Evolutionary conservation across 2,113 vertebrate genomes (phyloP).

Genomic region (Gasterosteus nipponicus): DNA sequence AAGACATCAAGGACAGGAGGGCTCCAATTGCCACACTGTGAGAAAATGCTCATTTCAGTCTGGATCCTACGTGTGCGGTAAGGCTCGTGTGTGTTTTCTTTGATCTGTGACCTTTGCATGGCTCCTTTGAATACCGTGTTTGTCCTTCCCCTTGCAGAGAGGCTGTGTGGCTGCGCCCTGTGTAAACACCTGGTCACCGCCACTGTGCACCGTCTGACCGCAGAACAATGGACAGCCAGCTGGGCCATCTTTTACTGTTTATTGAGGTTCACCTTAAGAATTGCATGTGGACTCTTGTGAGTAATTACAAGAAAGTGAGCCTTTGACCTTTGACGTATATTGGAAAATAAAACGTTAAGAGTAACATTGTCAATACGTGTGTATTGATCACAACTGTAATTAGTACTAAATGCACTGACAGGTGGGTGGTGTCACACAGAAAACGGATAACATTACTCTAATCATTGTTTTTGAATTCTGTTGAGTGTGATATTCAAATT

Average conservation of each 20-base stretch:
- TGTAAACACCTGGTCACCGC: conserved; percentile 80
- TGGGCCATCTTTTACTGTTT: conserved; percentile 82
- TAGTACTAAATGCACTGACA: conserved; percentile 64
- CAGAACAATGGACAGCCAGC: conserved; percentile 81
- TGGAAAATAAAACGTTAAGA: conserved; percentile 73
- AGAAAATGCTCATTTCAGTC: conserved; percentile 34
- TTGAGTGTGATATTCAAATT: conserved; percentile 58
- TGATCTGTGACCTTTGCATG: conserved; percentile 37
- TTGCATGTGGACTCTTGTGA: conserved; percentile 66
- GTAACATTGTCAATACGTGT: conserved; percentile 70
- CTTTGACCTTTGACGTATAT: conserved; percentile 83
- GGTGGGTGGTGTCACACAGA: conserved; percentile 40
- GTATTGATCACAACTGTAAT: conserved; percentile 76
- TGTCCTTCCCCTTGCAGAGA: conserved; percentile 57
- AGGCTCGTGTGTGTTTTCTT: conserved; percentile 8
- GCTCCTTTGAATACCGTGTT: conserved; percentile 57
- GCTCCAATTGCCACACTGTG: conserved; percentile 17
- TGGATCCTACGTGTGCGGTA: conserved; percentile 9
- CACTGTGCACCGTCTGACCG: conserved; percentile 69
- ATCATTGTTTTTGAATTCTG: conserved; percentile 40
- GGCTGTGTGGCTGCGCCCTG: conserved; percentile 66
- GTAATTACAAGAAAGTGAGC: conserved; percentile 82
- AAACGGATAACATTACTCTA: conserved; percentile 29
- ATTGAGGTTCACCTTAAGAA: conserved; percentile 77
- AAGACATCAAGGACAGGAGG: conserved; percentile 47